Percentiles rank a stretch among this genome's conserved stretches.
Conservation (phyloP, 2,113 vertebrate genomes). For the Malurus cyaneus region DNA sequence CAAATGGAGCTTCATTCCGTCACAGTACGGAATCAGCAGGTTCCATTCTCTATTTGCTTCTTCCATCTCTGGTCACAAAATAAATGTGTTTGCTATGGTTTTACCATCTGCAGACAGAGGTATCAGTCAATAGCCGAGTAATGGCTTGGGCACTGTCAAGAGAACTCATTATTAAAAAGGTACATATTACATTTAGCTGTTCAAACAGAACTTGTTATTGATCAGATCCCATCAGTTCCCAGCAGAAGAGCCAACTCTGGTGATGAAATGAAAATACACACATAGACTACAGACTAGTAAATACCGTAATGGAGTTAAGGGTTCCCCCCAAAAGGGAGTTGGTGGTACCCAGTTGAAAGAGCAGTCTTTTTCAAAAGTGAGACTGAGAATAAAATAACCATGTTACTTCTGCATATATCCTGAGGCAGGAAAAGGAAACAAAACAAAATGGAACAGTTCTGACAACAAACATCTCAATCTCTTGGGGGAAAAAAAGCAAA, state of each 20-base stretch:
- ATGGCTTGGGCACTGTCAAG: conserved; percentile 46
- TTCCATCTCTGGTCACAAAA: conserved; percentile 16
- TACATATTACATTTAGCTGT: conserved; percentile 55
- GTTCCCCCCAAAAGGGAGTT: neutral
- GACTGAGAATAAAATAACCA: neutral
- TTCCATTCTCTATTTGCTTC: conserved; percentile 17
- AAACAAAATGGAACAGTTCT: neutral
- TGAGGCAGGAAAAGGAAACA: neutral
- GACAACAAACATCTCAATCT: neutral
- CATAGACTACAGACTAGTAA: neutral
- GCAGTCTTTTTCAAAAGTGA: neutral
- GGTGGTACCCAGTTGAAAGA: neutral
- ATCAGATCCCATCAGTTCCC: conserved; percentile 32
- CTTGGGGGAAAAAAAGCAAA: neutral
- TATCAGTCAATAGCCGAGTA: conserved; percentile 52
- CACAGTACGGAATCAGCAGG: neutral
- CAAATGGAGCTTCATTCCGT: neutral
- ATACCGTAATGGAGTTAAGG: neutral
- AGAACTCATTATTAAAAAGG: conserved; percentile 64
- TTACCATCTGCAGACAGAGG: conserved; percentile 42
- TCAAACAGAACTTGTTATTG: conserved; percentile 52
- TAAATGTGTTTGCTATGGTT: conserved; percentile 40
- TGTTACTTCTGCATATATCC: neutral
- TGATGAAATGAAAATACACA: neutral
- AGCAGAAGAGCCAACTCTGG: conserved; percentile 32